Evolutionary conservation across 2,888 invertebrate genomes (phyloP).

Genomic region (Heliconius hortense): DNA sequence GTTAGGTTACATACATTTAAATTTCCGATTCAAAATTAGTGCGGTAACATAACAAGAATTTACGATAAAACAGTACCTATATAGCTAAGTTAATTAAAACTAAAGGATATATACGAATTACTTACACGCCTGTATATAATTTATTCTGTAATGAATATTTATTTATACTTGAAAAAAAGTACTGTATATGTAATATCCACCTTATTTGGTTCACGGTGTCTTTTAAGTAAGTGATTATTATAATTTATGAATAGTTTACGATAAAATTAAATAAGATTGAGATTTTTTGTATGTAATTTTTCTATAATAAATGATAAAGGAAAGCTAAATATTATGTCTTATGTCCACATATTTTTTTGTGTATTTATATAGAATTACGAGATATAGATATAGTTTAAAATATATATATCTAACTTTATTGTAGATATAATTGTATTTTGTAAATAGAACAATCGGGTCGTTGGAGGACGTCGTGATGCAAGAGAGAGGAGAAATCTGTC

Average conservation of each 20-base stretch:
- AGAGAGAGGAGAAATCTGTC: no score
- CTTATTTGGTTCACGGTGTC: conserved; percentile 16
- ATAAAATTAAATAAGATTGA: not conserved
- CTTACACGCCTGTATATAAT: conserved; percentile 36
- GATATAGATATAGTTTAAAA: not conserved
- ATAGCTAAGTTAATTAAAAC: conserved; percentile 27
- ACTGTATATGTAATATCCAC: not conserved
- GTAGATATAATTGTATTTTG: no score
- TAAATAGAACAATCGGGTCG: no score
- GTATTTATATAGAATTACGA: not conserved
- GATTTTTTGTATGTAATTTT: not conserved
- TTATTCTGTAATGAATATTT: conserved; percentile 36
- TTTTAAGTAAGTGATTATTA: conserved; percentile 4
- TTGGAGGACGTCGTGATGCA: no score
- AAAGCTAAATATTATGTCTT: not conserved
- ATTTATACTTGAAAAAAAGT: conserved; percentile 18
- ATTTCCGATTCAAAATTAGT: no score
- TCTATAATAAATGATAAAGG: not conserved
- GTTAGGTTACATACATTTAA: no score
- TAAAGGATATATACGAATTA: conserved; percentile 38
- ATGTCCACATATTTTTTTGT: not conserved
- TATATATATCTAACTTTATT: no score
- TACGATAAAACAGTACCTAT: conserved; percentile 21
- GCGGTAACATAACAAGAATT: conserved; percentile 9
- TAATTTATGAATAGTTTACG: not conserved